Conservation (phyloP, 2,888 invertebrate genomes). For the Spodoptera picta region DNA sequence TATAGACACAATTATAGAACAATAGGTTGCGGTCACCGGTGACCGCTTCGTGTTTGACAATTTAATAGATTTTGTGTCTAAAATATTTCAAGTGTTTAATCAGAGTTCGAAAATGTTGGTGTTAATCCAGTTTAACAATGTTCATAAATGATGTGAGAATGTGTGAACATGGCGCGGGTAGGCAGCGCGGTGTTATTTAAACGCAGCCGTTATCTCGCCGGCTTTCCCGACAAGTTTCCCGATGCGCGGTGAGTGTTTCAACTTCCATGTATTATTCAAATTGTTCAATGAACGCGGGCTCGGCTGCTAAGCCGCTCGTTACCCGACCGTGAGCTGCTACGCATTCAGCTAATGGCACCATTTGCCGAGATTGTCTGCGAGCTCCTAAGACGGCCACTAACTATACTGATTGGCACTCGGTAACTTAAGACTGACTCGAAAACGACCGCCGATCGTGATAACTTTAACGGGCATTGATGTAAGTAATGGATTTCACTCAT, state of each 20-base stretch:
- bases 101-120: too few relatives aligned
- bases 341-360: slow-evolving; percentile 76
- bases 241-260: slow-evolving; percentile 64
- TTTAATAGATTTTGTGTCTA: too few relatives aligned
- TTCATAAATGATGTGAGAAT: too few relatives aligned
- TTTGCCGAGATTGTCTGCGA: slow-evolving; percentile 76
- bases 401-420: slow-evolving; percentile 65
- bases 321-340: slow-evolving; percentile 65
- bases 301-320: slow-evolving; percentile 65
- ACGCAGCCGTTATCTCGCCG: slow-evolving; percentile 15
- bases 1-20: too few relatives aligned
- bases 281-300: slow-evolving; percentile 72
- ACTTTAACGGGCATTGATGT: slow-evolving; percentile 8
- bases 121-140: too few relatives aligned
- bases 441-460: slow-evolving; percentile 31
- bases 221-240: slow-evolving; percentile 29
- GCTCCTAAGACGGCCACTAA: slow-evolving; percentile 62
- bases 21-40: too few relatives aligned
- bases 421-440: slow-evolving; percentile 45
- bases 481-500: background rate
- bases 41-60: too few relatives aligned
- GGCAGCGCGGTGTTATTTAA: slow-evolving; percentile 13
- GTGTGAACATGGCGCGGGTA: too few relatives aligned
- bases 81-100: too few relatives aligned
- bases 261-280: slow-evolving; percentile 81